Percentiles rank a stretch among this genome's conserved stretches.
phyloP scores from a whole-genome alignment of 2,888 invertebrate species.

The Drosophila prolongata region DNA sequence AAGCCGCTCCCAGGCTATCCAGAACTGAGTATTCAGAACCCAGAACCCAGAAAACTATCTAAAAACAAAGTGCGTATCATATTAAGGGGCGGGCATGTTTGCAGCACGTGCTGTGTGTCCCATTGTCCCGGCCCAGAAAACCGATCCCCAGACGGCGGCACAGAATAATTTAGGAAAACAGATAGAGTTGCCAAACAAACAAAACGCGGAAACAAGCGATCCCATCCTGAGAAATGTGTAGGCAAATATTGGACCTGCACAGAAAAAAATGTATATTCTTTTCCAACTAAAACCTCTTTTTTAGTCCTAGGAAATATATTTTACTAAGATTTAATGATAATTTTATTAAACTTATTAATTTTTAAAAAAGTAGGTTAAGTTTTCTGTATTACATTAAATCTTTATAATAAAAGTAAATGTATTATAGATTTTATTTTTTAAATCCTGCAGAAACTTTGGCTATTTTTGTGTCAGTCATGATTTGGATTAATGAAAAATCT shows the following conservation, averaged over 20 bases:
- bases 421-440: too few relatives aligned
- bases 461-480: background rate
- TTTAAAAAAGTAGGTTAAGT: too few relatives aligned
- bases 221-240: conserved; percentile 2
- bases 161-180: conserved; percentile 14
- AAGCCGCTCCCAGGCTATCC: conserved; percentile 16
- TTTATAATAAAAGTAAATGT: too few relatives aligned
- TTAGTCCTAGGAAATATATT: too few relatives aligned
- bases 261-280: background rate
- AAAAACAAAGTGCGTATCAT: conserved; percentile 20
- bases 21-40: background rate
- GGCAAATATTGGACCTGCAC: conserved; percentile 2
- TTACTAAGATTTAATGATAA: too few relatives aligned
- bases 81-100: conserved; percentile 9
- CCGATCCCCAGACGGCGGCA: conserved; percentile 32
- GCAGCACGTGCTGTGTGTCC: conserved; percentile 33
- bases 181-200: conserved; percentile 27
- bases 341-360: too few relatives aligned
- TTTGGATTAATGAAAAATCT: too few relatives aligned
- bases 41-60: background rate
- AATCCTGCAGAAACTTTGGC: too few relatives aligned
- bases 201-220: conserved; percentile 11
- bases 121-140: conserved; percentile 9
- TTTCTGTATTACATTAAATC: too few relatives aligned
- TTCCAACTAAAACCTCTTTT: background rate